Evolutionary conservation across 1,140 invertebrate species (phyloP).

Genomic region (Trichonephila inaurata): DNA sequence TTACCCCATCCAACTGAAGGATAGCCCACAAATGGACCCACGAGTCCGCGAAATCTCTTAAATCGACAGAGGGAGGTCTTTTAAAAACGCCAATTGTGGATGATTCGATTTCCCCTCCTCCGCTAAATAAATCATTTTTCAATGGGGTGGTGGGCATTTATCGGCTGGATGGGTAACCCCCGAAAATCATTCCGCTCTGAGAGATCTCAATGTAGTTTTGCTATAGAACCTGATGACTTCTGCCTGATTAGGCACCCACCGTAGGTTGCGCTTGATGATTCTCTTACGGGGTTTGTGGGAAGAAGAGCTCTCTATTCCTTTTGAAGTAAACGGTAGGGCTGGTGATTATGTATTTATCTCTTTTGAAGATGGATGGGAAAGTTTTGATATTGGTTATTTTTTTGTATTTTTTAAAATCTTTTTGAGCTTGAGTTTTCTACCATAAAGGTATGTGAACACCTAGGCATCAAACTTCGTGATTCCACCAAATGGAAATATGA

Average conservation of each 20-base stretch:
- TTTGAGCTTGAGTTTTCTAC: too few species aligned
- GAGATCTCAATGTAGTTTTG: slow-evolving; percentile 38
- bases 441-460: too few species aligned
- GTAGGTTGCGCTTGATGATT: slow-evolving; percentile 24
- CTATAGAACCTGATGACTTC: slow-evolving; percentile 67
- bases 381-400: too few species aligned
- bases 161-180: slow-evolving; percentile 50
- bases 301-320: neutral
- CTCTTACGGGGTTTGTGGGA: slow-evolving; percentile 20
- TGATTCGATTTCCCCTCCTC: slow-evolving; percentile 56
- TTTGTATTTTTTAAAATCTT: too few species aligned
- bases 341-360: neutral
- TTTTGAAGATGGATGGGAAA: neutral
- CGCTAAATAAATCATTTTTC: slow-evolving; percentile 74
- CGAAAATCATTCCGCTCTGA: slow-evolving; percentile 64
- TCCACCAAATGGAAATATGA: too few species aligned
- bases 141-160: slow-evolving; percentile 68
- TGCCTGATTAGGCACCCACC: slow-evolving; percentile 57
- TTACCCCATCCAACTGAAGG: neutral
- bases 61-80: slow-evolving; percentile 75
- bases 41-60: slow-evolving; percentile 73
- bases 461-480: too few species aligned
- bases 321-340: neutral
- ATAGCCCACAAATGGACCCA: slow-evolving; percentile 49
- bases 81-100: slow-evolving; percentile 75